phyloP scores from a whole-genome alignment of 2,888 invertebrate genomes.

The Caenorhabditis afra region DNA sequence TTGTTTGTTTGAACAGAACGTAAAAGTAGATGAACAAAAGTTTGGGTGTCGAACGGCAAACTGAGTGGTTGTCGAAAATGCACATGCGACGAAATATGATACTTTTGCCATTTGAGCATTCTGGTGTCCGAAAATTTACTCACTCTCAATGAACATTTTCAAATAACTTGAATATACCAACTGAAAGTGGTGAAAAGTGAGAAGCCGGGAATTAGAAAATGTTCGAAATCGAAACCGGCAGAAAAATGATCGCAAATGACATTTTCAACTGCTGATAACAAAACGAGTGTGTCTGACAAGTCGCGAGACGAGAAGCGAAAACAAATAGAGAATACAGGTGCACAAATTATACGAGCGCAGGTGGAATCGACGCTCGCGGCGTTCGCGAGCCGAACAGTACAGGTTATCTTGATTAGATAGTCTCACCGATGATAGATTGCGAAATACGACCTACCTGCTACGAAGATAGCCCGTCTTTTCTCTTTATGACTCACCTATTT shows the following conservation, averaged over 20 bases:
- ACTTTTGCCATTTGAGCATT: conserved; percentile 27
- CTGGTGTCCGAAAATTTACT: too few relatives aligned
- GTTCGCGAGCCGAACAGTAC: conserved; percentile 18
- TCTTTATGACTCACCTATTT: conserved; percentile 14
- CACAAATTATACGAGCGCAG: conserved; percentile 10
- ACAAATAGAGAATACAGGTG: conserved; percentile 21
- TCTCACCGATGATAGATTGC: conserved; percentile 22
- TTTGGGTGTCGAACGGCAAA: conserved; percentile 28
- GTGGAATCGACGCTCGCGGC: conserved; percentile 3
- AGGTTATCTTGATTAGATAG: conserved; percentile 38
- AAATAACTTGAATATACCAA: background rate
- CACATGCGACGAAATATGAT: conserved; percentile 37
- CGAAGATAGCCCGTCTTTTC: background rate
- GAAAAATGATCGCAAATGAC: too few relatives aligned
- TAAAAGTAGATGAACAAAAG: conserved; percentile 1
- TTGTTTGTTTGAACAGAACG: conserved; percentile 23
- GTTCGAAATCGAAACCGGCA: too few relatives aligned
- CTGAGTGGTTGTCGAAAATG: conserved; percentile 12
- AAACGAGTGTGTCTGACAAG: too few relatives aligned
- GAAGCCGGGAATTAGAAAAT: background rate
- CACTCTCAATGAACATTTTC: too few relatives aligned
- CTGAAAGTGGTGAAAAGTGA: background rate
- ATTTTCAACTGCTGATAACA: conserved; percentile 12
- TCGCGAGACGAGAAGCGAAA: background rate
- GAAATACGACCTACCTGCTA: conserved; percentile 30